Percentiles rank a stretch among this genome's conserved stretches.
These are phyloP conservation scores for Rambutsinella grinnellia DNA, from an alignment of 2,888 invertebrate genomes.

Conservation along the genomic window DNA sequence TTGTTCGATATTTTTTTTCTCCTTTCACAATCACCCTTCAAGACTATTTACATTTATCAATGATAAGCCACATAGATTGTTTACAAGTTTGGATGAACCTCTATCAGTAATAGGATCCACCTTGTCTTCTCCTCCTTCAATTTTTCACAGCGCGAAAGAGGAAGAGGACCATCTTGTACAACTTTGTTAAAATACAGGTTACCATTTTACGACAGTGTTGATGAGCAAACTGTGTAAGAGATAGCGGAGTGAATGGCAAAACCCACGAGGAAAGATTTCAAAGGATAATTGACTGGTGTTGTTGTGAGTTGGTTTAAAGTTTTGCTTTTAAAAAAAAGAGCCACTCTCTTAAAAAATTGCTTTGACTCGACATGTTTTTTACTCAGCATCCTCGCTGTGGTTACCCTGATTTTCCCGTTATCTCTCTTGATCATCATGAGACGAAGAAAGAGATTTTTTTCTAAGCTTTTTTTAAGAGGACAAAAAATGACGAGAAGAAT, in stretches of 20 bases:
- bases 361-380: slow-evolving; percentile 27
- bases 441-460: slow-evolving; percentile 15
- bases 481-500: not conserved
- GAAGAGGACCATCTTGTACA: not conserved
- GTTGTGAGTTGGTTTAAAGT: too few species aligned
- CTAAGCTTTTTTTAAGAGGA: too few species aligned
- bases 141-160: not conserved
- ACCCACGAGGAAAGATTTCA: too few species aligned
- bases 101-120: not conserved
- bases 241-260: not conserved
- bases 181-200: slow-evolving; percentile 20
- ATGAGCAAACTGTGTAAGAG: not conserved
- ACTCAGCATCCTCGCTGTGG: slow-evolving; percentile 44
- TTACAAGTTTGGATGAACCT: not conserved
- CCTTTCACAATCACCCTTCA: not conserved
- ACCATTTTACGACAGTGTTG: slow-evolving; percentile 1
- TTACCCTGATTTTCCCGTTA: slow-evolving; percentile 56
- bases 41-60: too few species aligned
- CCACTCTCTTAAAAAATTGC: slow-evolving; percentile 46
- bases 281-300: too few species aligned
- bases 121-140: not conserved
- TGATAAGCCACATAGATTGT: too few species aligned
- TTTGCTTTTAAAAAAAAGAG: slow-evolving; percentile 9
- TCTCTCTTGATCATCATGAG: slow-evolving; percentile 36
- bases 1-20: not conserved